Percentiles rank a stretch among this genome's conserved stretches.
Evolutionary conservation across 2,888 invertebrate species (phyloP).

Genomic region (Heliconius sara): DNA sequence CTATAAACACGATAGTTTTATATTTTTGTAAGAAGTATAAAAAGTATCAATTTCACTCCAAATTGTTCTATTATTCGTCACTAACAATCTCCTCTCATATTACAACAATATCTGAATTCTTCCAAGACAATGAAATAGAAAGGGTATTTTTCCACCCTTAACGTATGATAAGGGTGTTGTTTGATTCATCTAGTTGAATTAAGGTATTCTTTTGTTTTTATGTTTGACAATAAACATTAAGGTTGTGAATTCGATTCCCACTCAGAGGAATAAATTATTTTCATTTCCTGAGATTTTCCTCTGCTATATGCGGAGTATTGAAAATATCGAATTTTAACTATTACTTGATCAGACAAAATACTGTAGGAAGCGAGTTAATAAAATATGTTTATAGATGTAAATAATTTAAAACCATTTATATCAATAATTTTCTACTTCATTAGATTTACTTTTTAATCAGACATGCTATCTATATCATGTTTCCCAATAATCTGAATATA

Average conservation of each 20-base stretch:
- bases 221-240: no score
- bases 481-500: background rate
- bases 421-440: background rate
- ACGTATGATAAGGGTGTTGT: constrained; percentile 26
- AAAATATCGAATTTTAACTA: no score
- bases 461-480: background rate
- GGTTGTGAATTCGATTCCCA: no score
- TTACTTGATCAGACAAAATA: no score
- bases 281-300: no score
- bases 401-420: no score
- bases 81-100: background rate
- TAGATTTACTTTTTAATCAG: background rate
- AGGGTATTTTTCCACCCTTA: constrained; percentile 14
- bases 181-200: constrained; percentile 36
- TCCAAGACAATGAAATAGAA: constrained; percentile 1
- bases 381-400: no score
- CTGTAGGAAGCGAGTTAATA: no score
- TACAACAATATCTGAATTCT: background rate
- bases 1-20: no score
- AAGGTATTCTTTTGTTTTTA: background rate
- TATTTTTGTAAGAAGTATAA: no score
- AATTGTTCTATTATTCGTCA: background rate
- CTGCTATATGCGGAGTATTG: no score
- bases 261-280: no score
- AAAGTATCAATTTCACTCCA: background rate